Base-by-base conservation (phyloP, 2,113 vertebrate species). In the Nibea coibor region DNA sequence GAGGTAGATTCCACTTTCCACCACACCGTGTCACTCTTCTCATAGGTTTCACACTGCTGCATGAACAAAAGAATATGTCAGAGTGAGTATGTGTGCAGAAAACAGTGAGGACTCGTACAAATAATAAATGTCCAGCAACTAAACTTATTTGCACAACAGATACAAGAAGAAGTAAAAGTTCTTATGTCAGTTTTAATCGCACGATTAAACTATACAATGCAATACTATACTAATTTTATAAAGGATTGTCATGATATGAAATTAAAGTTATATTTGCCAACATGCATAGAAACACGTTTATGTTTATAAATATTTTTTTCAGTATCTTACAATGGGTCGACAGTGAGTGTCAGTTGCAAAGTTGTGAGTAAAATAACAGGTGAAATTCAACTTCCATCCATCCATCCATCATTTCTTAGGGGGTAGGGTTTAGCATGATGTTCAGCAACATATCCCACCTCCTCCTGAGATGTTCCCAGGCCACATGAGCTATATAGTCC, bases 11-110 rank as follows among this genome's bases (percentile, higher is more conserved):
- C 83, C 81, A 56, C 71, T 70, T 89, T 86, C 39, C 43, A 72
- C 93, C 93, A 93, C 90, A 92, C 61, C 0, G 88, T 91, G 91
- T 92, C 91, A 85, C 86, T 71, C 81, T 90, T 82, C 54, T 75
- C 84, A 26, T 56, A 68, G 75, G 57, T 71, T 69, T 78, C 42
- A 65, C 9, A n/a, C 35, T 62, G 48, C 22, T 6, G 12, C 42
- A 54, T 4, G 50, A 78, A 85, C 86, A 90, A 75, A 87, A 83
- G 61, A 83, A 69, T 10, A 59, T n/a, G 39, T 28, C 24, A 42
- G n/a, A 39, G 48, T 42, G 24, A 47, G 57, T 26, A 10, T 20
- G 22, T 14, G 19, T 0, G 10, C 9, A 42, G n/a, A 76, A 50
- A 39, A n/a, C 12, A 47, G 3, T 8, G 3, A 15, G 26, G 54